phyloP scores from a whole-genome alignment of 2,797 vertebrate species.

The Myotis planiceps region DNA sequence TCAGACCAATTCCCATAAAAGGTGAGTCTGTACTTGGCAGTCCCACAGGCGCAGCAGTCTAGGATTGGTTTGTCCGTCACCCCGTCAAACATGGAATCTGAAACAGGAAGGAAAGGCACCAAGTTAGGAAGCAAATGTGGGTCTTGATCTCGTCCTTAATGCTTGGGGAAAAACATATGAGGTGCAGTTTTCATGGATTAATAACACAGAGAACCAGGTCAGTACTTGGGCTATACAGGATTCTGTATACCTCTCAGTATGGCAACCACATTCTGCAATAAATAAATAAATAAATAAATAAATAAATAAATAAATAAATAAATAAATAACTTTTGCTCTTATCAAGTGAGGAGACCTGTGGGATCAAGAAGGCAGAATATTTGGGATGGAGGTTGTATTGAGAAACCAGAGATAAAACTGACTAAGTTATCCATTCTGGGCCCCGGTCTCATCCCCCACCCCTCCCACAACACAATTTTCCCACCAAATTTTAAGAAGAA shows the following conservation, averaged over 20 bases:
- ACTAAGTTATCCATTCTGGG: neutral
- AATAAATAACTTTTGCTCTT: neutral
- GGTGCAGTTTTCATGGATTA: neutral
- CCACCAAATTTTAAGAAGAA: slow-evolving; percentile 19
- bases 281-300: neutral
- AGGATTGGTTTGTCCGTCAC: slow-evolving; percentile 90
- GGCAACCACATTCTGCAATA: neutral
- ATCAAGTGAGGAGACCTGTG: neutral
- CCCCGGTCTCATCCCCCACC: neutral
- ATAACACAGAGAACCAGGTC: neutral
- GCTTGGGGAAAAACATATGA: neutral
- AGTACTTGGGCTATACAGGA: neutral
- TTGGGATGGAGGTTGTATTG: neutral
- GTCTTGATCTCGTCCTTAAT: neutral
- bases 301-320: too few relatives aligned
- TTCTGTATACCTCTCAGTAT: neutral
- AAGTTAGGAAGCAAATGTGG: neutral
- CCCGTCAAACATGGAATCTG: slow-evolving; percentile 89
- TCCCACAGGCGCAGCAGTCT: slow-evolving; percentile 97
- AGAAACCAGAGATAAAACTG: neutral
- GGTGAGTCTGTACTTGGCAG: slow-evolving; percentile 97
- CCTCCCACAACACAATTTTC: neutral
- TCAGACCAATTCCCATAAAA: slow-evolving; percentile 99
- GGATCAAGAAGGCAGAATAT: slow-evolving; percentile 5
- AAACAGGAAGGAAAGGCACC: slow-evolving; percentile 62